Base-by-base conservation (phyloP, 2,888 invertebrate genomes). In the Empis stercorea region DNA sequence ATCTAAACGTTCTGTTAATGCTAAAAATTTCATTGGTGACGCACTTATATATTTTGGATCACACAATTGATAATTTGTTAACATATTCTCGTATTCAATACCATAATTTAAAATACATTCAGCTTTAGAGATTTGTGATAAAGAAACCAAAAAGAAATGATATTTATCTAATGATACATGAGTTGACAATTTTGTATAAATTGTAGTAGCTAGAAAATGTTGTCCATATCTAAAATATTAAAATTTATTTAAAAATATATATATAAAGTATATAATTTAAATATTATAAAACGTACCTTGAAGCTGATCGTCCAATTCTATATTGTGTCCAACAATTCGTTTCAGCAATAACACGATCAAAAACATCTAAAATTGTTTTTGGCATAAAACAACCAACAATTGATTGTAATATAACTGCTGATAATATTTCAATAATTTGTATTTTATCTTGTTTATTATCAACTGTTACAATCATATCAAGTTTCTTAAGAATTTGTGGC, bases 251-350 rank as follows among this genome's bases (percentile, higher is more conserved):
- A n/a, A 41, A 17, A 38, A 38, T 16, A 4, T 39, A 39, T 20
- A 13, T 11, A 20, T 11, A 20, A n/a, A 11, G 16, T n/a, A 17
- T 11, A 10, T 6, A 15, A 36, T 36, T 10, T 3, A 9, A 20
- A 11, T 15, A 15, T 11, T 38, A 11, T 15, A 38, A n/a, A 13
- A 10, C 13, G 37, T 48, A 55, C 74, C 92, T 76, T 15, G 89
- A 78, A 0, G 91, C 91, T 13, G 89, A 87, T 46, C 93, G 75
- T 0, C 85, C 91, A 40, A 94, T 83, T 52, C 88, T 76, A 65
- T 92, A 95, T 58, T 86, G 82, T 6, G 84, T 80, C 88, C 92
- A 92, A 4, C 82, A 77, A 58, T 86, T 82, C 0, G 80, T 76
- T 10, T 67, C 69, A 0, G 61, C 59, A 2, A 76, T 62, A 10